These are phyloP conservation scores for Cairina moschata DNA, from an alignment of 2,113 vertebrate genomes.

Conservation along the genomic window DNA sequence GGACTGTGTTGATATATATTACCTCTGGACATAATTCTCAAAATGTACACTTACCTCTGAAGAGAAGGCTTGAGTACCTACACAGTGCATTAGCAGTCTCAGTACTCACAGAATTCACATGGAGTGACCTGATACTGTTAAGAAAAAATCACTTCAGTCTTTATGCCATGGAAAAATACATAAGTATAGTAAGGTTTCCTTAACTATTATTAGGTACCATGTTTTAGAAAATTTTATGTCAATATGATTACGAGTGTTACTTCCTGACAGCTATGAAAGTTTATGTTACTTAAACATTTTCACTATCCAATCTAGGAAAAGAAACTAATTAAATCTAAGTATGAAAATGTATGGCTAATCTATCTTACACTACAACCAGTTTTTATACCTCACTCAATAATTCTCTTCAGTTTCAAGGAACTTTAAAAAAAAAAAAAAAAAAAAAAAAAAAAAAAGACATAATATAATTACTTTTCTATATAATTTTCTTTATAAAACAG, in stretches of 20 bases:
- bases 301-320: constrained; percentile 33
- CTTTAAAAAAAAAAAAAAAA: constrained; percentile 26
- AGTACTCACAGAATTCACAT: neutral
- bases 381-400: constrained; percentile 36
- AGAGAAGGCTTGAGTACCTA: neutral
- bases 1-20: neutral
- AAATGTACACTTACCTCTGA: neutral
- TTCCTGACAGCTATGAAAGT: constrained; percentile 36
- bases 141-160: neutral
- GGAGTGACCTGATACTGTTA: neutral
- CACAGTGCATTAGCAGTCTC: neutral
- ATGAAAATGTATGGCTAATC: constrained; percentile 39
- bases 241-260: constrained; percentile 53
- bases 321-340: constrained; percentile 61
- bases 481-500: constrained; percentile 17
- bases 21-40: neutral
- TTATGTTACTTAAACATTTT: constrained; percentile 70
- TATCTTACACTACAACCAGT: neutral
- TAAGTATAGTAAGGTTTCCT: constrained; percentile 17
- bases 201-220: constrained; percentile 44
- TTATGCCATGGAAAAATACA: neutral
- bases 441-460: constrained; percentile 11
- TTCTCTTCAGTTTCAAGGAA: constrained; percentile 49
- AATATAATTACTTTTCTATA: constrained; percentile 3
- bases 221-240: constrained; percentile 62